A percentile compares a stretch with the other conserved stretches of the same genome.
These are phyloP conservation scores for Netelia fuscicornis DNA, from an alignment of 2,888 invertebrate genomes.

Conservation along the genomic window DNA sequence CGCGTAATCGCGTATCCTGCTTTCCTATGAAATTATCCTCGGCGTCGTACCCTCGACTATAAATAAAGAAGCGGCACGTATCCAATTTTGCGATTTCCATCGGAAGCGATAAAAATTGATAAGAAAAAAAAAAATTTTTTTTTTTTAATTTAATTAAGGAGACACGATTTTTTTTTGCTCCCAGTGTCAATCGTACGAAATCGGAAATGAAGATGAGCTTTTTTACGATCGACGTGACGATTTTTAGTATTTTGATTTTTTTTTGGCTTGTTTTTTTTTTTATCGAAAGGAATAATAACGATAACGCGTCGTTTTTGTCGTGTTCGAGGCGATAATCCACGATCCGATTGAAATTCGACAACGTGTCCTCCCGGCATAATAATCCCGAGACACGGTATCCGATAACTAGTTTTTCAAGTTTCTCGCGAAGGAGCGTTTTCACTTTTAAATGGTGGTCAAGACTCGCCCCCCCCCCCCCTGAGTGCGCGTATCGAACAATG, in stretches of 20 bases:
- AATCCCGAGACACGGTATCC: background rate
- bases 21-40: slow-evolving; percentile 6
- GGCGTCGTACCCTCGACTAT: background rate
- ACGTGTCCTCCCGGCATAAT: slow-evolving; percentile 30
- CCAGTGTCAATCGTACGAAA: background rate
- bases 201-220: background rate
- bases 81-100: background rate
- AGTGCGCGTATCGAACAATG: slow-evolving; percentile 37
- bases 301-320: background rate
- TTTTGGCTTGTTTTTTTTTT: background rate
- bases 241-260: background rate
- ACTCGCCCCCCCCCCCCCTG: background rate
- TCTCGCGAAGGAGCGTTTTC: slow-evolving; percentile 54
- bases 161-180: background rate
- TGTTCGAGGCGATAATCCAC: background rate
- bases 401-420: slow-evolving; percentile 55
- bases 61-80: slow-evolving; percentile 13
- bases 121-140: background rate
- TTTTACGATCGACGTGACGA: too few species aligned
- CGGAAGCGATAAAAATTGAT: background rate
- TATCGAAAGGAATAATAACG: background rate
- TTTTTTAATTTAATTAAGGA: background rate
- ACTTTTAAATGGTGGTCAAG: slow-evolving; percentile 61
- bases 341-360: slow-evolving; percentile 30
- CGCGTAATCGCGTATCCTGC: slow-evolving; percentile 27